Evolutionary conservation across 2,113 vertebrate genomes (phyloP).

Genomic region (Pitta sordida): DNA sequence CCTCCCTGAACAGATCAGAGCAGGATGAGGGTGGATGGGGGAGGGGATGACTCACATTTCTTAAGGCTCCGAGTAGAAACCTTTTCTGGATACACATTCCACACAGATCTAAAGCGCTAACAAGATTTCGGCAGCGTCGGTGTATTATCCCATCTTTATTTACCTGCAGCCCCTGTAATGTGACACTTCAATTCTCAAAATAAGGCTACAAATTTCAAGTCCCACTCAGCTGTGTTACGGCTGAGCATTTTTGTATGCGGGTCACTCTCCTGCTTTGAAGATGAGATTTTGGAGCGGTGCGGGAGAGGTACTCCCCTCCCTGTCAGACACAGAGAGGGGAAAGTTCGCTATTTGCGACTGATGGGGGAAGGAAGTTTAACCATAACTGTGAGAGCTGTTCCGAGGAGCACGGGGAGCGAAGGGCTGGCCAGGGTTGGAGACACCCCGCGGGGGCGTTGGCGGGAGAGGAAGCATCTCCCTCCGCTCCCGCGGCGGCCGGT

Average conservation of each 20-base stretch:
- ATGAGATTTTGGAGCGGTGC: neutral
- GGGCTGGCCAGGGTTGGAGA: neutral
- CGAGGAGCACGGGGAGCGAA: neutral
- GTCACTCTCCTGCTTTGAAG: neutral
- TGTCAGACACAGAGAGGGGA: too few relatives aligned
- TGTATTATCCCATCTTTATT: conserved; percentile 55
- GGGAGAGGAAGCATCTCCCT: neutral
- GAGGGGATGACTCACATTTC: neutral
- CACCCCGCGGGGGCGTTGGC: neutral
- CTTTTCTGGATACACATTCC: conserved; percentile 35
- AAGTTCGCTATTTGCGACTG: neutral
- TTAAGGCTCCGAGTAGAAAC: neutral
- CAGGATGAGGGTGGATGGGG: neutral
- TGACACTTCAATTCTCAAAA: conserved; percentile 37
- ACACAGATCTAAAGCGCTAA: conserved; percentile 30
- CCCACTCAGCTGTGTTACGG: neutral
- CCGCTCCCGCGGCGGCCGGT: neutral
- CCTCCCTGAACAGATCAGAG: neutral
- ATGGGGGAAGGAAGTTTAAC: neutral
- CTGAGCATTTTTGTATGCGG: neutral
- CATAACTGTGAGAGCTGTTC: neutral
- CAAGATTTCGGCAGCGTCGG: conserved; percentile 35
- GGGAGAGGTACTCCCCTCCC: neutral
- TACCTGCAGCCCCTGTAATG: conserved; percentile 58
- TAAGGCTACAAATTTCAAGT: neutral